Percentiles rank a stretch among this genome's conserved stretches.
These are phyloP conservation scores for Styela plicata DNA, from an alignment of 23 tunicate genomes.

Conservation along the genomic window DNA sequence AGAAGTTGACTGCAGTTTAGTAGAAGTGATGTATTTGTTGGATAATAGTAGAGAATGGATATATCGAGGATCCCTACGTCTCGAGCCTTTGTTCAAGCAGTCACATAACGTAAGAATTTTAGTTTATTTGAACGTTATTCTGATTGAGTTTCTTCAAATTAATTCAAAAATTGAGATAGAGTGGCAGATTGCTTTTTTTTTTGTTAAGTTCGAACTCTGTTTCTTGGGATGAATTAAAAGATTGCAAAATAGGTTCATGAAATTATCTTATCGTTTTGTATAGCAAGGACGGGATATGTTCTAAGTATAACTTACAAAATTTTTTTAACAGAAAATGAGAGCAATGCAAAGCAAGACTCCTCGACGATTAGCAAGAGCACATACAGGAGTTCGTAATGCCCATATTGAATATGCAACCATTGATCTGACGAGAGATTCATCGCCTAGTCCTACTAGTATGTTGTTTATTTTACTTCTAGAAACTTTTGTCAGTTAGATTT, in stretches of 20 bases:
- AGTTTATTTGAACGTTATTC: too few relatives aligned
- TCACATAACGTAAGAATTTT: conserved; percentile 12
- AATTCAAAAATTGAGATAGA: too few relatives aligned
- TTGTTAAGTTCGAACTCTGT: too few relatives aligned
- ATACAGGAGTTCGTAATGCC: conserved; percentile 72
- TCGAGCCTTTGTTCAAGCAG: conserved; percentile 48
- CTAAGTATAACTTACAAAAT: background rate
- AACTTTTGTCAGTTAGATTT: too few relatives aligned
- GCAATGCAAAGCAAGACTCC: conserved; percentile 23
- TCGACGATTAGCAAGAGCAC: conserved; percentile 70
- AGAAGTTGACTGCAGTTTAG: conserved; percentile 74
- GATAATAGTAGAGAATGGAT: conserved; percentile 79
- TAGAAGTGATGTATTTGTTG: conserved; percentile 55
- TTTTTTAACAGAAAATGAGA: conserved; percentile 27
- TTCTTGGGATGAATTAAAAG: too few relatives aligned
- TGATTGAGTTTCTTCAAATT: too few relatives aligned
- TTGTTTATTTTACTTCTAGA: too few relatives aligned
- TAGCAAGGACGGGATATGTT: too few relatives aligned
- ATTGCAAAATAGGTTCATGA: too few relatives aligned
- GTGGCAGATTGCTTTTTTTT: too few relatives aligned
- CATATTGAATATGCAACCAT: conserved; percentile 68
- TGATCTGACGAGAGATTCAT: conserved; percentile 66
- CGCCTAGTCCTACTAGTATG: conserved; percentile 46
- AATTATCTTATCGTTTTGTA: too few relatives aligned
- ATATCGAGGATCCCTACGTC: conserved; percentile 77